These are phyloP conservation scores for Acomys russatus DNA, from an alignment of 2,797 vertebrate species.

Conservation along the genomic window DNA sequence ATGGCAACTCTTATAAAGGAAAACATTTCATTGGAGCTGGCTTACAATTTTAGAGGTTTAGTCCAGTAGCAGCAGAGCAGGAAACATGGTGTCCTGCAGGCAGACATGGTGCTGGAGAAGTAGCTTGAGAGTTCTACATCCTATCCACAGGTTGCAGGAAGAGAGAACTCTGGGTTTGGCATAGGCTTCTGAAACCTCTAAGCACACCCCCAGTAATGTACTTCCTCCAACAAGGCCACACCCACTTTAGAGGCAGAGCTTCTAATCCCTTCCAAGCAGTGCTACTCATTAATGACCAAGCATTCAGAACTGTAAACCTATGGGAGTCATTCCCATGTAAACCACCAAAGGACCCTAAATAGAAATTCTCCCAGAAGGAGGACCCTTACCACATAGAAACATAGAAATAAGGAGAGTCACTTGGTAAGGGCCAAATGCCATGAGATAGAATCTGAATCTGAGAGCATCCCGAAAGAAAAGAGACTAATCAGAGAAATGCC, in stretches of 20 bases:
- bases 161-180: not conserved
- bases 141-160: no score
- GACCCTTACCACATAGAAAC: not conserved
- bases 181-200: not conserved
- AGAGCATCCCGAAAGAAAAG: not conserved
- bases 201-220: not conserved
- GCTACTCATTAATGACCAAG: no score
- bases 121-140: not conserved
- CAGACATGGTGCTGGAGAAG: not conserved
- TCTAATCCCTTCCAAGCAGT: no score
- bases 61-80: not conserved
- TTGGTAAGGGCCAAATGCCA: not conserved
- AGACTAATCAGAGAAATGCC: not conserved
- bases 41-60: not conserved
- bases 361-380: not conserved
- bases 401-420: not conserved
- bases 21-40: not conserved
- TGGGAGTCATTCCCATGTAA: not conserved
- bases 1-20: not conserved
- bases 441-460: not conserved
- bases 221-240: not conserved
- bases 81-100: not conserved
- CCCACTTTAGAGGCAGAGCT: not conserved
- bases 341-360: not conserved
- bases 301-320: not conserved